Base-by-base conservation (phyloP, 2,888 invertebrate species). In the Scelioninae gen. 2 region DNA sequence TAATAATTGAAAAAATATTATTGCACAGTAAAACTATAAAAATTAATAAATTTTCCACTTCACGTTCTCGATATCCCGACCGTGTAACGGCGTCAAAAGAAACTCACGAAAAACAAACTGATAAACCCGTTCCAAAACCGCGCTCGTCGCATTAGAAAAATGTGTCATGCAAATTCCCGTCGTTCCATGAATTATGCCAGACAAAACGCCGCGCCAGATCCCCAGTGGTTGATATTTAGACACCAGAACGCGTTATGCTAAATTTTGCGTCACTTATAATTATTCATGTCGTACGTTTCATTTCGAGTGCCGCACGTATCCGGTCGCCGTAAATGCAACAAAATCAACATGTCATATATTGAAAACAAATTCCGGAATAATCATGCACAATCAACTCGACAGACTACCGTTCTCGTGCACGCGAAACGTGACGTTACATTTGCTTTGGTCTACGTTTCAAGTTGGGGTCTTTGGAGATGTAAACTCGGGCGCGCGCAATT, bases 311-410 rank as follows among this genome's bases (percentile, higher is more conserved):
- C 19, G 15, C 10, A 37, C 13, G 33, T 31, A 50, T 18, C n/a
- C n/a, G 13, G 41, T 9, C 46, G 33, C 18, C 33, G 31, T 52
- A 35, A 52, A 50, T 63, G 19, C 39, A 50, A 50, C 50, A 41
- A 61, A 61, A 41, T 50, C 13, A 41, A 50, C 41, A 41, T 41
- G 37, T 60, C 35, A 46, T 7, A 35, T 35, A 37, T 46, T 37
- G 46, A 18, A 46, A 35, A 37, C 25, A 60, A 60, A 46, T 46
- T 46, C 58, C 31, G 11, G n/a, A 43, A 25, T 28, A 25, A 39
- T 37, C 5, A 3, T 6, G 25, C 25, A 6, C 6, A 3, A 25
- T 25, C 25, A 25, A 25, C 25, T n/a, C n/a, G n/a, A n/a, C n/a
- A n/a, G n/a, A n/a, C n/a, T n/a, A n/a, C n/a, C n/a, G n/a, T n/a